phyloP scores from a whole-genome alignment of 1,140 invertebrate species.

The Platyscapa corneri region DNA sequence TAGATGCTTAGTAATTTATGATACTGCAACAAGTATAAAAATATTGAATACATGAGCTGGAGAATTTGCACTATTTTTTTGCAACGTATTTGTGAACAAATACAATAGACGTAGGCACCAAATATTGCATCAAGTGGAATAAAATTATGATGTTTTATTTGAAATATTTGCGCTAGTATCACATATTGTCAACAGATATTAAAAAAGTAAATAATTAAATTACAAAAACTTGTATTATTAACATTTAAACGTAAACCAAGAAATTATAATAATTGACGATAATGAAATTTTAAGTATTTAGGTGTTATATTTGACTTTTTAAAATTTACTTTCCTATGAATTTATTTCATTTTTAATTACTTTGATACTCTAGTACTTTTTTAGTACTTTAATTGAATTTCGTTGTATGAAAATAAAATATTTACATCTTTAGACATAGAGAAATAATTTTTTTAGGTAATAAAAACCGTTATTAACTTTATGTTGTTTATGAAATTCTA shows the following conservation, averaged over 20 bases:
- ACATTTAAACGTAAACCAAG: not conserved
- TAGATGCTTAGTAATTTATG: not conserved
- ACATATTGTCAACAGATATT: not conserved
- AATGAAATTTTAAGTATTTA: not conserved
- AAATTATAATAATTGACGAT: not conserved
- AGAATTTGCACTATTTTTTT: not conserved
- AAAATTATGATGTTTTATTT: not conserved
- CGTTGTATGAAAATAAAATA: not conserved
- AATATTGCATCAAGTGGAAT: not conserved
- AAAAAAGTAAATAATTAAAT: not conserved
- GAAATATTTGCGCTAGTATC: not conserved
- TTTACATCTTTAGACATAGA: not conserved
- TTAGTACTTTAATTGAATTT: not conserved
- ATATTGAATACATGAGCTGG: not conserved
- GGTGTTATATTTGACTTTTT: not conserved
- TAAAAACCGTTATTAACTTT: too few relatives aligned
- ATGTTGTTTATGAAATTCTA: too few relatives aligned
- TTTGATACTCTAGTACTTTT: not conserved
- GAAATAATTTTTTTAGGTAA: too few relatives aligned
- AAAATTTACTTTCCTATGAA: not conserved
- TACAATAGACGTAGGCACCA: not conserved
- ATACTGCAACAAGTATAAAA: not conserved
- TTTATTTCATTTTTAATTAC: not conserved
- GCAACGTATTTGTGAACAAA: not conserved
- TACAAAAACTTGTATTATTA: not conserved